Percentiles rank a stretch among this genome's conserved stretches.
Conservation (phyloP, 1,140 invertebrate genomes). For the Antheraea mylitta region DNA sequence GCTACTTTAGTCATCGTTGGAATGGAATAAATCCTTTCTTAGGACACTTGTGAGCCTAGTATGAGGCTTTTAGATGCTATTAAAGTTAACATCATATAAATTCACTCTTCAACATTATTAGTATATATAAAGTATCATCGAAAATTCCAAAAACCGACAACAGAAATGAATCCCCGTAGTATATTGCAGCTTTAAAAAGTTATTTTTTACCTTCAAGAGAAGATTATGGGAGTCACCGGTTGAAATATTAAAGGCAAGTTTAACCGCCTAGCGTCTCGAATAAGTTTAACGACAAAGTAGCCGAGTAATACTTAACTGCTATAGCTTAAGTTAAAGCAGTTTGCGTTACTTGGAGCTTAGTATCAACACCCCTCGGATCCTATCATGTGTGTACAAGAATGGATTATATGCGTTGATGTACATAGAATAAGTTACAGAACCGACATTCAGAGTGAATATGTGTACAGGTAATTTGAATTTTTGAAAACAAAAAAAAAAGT, state of each 20-base stretch:
- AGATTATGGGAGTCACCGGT: neutral
- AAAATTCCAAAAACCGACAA: too few relatives aligned
- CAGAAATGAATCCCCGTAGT: neutral
- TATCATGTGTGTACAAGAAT: conserved; percentile 1
- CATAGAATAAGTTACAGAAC: neutral
- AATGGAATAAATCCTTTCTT: too few relatives aligned
- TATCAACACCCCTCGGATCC: neutral
- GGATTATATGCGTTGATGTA: neutral
- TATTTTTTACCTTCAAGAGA: too few relatives aligned
- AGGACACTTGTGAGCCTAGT: too few relatives aligned
- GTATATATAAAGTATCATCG: too few relatives aligned
- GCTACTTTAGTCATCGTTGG: too few relatives aligned
- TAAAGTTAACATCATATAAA: too few relatives aligned
- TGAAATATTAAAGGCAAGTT: neutral
- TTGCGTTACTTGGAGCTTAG: neutral
- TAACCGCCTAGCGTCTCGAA: neutral
- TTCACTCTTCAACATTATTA: too few relatives aligned
- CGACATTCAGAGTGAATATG: neutral
- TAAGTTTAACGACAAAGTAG: neutral
- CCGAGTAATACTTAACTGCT: neutral
- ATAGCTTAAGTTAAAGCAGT: conserved; percentile 2
- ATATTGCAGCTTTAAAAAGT: neutral
- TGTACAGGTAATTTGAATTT: too few relatives aligned
- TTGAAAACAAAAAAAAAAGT: too few relatives aligned
- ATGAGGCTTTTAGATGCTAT: too few relatives aligned